Conservation (phyloP, 2,888 invertebrate species). For the Sicus ferrugineus region DNA sequence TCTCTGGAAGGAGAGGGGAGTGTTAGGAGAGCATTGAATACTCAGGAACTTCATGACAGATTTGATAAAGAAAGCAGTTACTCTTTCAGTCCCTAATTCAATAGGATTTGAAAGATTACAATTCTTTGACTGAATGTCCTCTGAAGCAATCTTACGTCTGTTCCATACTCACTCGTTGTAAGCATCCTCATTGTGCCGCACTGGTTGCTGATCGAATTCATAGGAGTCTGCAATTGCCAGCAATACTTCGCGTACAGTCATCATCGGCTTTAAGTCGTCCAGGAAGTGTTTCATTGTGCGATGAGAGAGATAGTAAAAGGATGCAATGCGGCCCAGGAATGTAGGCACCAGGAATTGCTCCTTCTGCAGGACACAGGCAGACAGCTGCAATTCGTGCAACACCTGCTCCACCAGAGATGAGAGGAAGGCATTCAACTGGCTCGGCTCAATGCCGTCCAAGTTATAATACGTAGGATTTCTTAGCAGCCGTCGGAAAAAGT, state of each 20-base stretch:
- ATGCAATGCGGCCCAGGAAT: constrained; percentile 91
- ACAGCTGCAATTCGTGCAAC: constrained; percentile 74
- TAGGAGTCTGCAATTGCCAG: constrained; percentile 82
- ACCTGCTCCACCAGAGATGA: constrained; percentile 83
- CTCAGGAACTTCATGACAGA: too few relatives aligned
- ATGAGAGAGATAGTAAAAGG: constrained; percentile 96
- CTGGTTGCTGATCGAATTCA: constrained; percentile 93
- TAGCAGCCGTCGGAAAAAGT: constrained; percentile 90
- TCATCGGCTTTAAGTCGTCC: constrained; percentile 71
- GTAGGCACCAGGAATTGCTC: constrained; percentile 66
- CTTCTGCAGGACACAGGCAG: constrained; percentile 83
- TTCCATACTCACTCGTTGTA: constrained; percentile 78
- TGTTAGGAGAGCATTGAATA: too few relatives aligned
- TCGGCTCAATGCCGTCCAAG: constrained; percentile 75
- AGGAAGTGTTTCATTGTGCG: constrained; percentile 88
- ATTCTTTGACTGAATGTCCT: too few relatives aligned
- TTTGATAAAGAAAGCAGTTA: too few relatives aligned
- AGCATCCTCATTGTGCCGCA: constrained; percentile 96
- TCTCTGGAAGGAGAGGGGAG: constrained; percentile 73
- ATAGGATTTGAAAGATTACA: too few relatives aligned
- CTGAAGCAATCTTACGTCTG: too few relatives aligned
- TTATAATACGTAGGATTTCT: constrained; percentile 94
- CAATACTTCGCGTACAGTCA: constrained; percentile 77
- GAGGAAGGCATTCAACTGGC: constrained; percentile 77
- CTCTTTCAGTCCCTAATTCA: too few relatives aligned